Evolutionary conservation across 2,113 vertebrate genomes (phyloP).

Genomic region (Colaptes auratus): DNA sequence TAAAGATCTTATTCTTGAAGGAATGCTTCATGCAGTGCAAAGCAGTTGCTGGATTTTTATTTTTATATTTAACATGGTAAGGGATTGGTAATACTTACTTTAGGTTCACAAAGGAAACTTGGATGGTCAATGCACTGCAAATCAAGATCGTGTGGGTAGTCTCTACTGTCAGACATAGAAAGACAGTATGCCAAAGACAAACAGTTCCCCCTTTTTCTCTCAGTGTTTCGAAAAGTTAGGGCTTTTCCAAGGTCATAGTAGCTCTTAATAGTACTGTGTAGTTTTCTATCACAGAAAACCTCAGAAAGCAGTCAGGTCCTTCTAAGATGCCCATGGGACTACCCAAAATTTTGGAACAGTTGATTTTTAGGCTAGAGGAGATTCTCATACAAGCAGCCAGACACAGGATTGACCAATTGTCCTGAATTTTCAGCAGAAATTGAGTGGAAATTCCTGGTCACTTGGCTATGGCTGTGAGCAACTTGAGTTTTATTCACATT

Average conservation of each 20-base stretch:
- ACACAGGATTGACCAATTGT: not conserved
- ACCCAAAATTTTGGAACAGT: not conserved
- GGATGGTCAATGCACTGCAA: not conserved
- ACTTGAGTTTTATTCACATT: not conserved
- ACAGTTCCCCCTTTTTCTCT: not conserved
- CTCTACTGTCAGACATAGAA: constrained; percentile 31
- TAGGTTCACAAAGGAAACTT: not conserved
- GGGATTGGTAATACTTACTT: not conserved
- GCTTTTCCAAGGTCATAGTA: not conserved
- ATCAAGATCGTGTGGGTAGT: not conserved
- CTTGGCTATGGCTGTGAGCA: not conserved
- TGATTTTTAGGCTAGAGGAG: not conserved
- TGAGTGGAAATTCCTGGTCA: not conserved
- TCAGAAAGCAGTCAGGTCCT: not conserved
- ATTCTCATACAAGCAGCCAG: not conserved
- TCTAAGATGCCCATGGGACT: not conserved
- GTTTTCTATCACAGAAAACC: not conserved
- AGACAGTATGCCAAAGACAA: constrained; percentile 31
- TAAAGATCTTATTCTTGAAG: not conserved
- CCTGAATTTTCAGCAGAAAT: not conserved
- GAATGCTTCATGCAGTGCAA: constrained; percentile 4
- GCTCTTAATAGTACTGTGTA: not conserved
- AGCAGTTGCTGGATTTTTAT: constrained; percentile 21
- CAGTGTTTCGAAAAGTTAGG: not conserved
- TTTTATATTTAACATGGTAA: not conserved